These are phyloP conservation scores for Alloscopus bannaensis DNA, from an alignment of 2,888 invertebrate species.

Conservation along the genomic window DNA sequence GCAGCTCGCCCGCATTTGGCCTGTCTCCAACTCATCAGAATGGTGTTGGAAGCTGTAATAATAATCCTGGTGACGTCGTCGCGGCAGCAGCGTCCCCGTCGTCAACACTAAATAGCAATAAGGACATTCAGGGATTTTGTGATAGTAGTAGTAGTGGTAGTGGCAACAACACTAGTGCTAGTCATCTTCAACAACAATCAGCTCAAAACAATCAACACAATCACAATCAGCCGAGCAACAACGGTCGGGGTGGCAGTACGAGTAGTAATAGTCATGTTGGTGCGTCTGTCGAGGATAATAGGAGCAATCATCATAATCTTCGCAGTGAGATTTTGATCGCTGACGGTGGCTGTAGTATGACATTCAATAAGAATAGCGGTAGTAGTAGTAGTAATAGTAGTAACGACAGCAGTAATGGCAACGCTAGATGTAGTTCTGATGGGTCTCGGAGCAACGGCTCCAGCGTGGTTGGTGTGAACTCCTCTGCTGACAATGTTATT, in stretches of 20 bases:
- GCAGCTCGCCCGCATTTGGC: conserved; percentile 50
- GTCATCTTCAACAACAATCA: conserved; percentile 41
- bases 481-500: conserved; percentile 18
- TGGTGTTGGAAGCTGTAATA: background rate
- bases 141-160: conserved; percentile 68
- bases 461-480: background rate
- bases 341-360: conserved; percentile 7
- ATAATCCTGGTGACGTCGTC: conserved; percentile 17
- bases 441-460: background rate
- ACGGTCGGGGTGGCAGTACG: conserved; percentile 12
- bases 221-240: conserved; percentile 17
- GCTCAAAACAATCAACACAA: conserved; percentile 66
- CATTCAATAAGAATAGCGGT: conserved; percentile 3
- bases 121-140: conserved; percentile 62
- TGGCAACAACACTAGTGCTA: conserved; percentile 27
- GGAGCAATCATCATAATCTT: conserved; percentile 11
- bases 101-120: conserved; percentile 1
- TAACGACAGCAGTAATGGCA: conserved; percentile 12
- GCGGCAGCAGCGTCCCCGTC: background rate
- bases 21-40: conserved; percentile 49
- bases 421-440: background rate
- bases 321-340: conserved; percentile 24
- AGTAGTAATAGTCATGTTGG: no score
- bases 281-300: no score
- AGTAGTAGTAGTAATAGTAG: conserved; percentile 12